Percentiles rank a stretch among this genome's conserved stretches.
Conservation (phyloP, 2,797 vertebrate genomes). For the Nyctalus aviator region DNA sequence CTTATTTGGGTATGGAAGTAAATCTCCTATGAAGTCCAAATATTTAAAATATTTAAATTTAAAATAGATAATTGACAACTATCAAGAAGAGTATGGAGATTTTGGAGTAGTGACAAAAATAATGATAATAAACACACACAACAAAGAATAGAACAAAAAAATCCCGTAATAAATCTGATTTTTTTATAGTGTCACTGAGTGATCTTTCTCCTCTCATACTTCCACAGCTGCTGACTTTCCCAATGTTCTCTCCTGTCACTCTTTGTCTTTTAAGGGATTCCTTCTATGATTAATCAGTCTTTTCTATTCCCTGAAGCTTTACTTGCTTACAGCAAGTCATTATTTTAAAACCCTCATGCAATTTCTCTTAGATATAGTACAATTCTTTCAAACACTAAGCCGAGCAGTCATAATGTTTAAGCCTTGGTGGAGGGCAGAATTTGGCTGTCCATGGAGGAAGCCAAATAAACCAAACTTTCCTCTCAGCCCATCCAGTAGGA, state of each 20-base stretch:
- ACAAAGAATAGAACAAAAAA: not conserved
- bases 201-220: not conserved
- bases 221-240: not conserved
- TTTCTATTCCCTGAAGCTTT: not conserved
- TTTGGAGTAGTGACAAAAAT: not conserved
- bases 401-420: not conserved
- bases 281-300: not conserved
- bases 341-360: not conserved
- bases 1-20: not conserved
- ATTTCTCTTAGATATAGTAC: not conserved
- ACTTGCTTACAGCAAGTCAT: not conserved
- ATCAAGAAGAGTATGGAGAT: not conserved
- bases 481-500: not conserved
- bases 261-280: not conserved
- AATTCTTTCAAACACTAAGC: not conserved
- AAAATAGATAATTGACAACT: not conserved
- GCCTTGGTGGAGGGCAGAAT: not conserved
- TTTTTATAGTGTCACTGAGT: not conserved
- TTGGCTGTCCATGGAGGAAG: not conserved
- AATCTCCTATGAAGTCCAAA: not conserved
- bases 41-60: slow-evolving; percentile 21
- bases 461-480: not conserved
- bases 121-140: not conserved
- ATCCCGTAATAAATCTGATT: not conserved
- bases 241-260: not conserved